These are phyloP conservation scores for Strix occidentalis DNA, from an alignment of 2,797 vertebrate genomes.

Conservation along the genomic window DNA sequence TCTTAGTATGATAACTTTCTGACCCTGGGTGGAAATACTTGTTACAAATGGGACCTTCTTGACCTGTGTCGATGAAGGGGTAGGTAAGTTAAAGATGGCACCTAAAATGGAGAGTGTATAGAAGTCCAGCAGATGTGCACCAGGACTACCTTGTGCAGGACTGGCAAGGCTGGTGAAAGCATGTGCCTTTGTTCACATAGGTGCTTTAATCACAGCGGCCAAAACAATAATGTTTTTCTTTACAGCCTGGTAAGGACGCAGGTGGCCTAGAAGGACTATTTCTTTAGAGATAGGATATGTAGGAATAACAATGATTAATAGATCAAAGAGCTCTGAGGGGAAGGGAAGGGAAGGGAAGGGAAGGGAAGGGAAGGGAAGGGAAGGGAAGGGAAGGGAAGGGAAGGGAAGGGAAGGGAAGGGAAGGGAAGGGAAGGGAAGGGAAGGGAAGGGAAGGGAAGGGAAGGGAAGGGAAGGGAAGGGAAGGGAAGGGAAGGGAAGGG, in stretches of 20 bases:
- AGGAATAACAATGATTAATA: neutral
- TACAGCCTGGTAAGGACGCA: neutral
- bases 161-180: neutral
- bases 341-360: no score
- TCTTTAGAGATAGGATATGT: neutral
- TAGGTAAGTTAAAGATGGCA: neutral
- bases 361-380: no score
- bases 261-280: neutral
- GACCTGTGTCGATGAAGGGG: neutral
- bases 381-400: neutral
- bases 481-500: no score
- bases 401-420: neutral
- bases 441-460: neutral
- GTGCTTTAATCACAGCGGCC: neutral
- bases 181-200: accelerated
- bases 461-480: neutral
- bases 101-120: neutral
- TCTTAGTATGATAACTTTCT: neutral
- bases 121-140: neutral
- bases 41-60: neutral
- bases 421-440: neutral
- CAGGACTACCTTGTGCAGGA: neutral
- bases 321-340: neutral
- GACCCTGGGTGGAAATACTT: neutral
- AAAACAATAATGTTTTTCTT: neutral